Evolutionary conservation across 1,140 invertebrate genomes (phyloP), one percentile per base, ranked within the genome.

Genomic region (Carcinoscorpius rotundicauda): DNA sequence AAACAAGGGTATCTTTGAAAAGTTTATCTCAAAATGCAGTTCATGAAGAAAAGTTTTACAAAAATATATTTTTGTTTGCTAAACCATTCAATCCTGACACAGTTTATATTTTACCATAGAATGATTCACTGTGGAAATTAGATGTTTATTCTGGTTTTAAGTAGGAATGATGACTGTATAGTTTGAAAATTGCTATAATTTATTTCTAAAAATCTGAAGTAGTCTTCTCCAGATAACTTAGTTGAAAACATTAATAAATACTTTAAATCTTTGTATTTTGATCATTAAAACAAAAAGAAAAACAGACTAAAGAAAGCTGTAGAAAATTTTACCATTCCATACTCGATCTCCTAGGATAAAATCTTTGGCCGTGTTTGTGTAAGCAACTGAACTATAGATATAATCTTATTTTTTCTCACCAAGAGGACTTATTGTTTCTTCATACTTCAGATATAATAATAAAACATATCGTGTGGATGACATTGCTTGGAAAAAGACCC

Each of bases 401-500:
- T 10, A 10, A 10, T 57, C 55, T 57, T 1, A 10, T 10, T 10
- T 10, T 57, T 57, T 57, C 10, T 57, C 11, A 57, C 10, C 55
- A 10, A 10, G 11, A 11, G 78, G 78, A 5, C 69, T 61, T 51
- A 71, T 75, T 51, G 77, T 80, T 0, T 61, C 80, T n/a, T 79
- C 78, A 29, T 29, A 29, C 29, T 29, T 29, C 4, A 63, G 75
- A 1, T 81, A 81, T 71, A 81, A 81, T 68, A 80, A 81, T 63
- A 76, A 75, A 62, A 81, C 78, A 49, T 81, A 81, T 66, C 62
- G 73, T 52, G 72, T 81, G 60, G 78, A 80, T 73, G 80, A 80
- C 68, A 77, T 81, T 61, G 69, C 74, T n/a, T 80, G 77, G 75
- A 69, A 75, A 29, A 73, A 75, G 59, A 76, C 69, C 63, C 79